A percentile compares a stretch with the other conserved stretches of the same genome.
phyloP scores from a whole-genome alignment of 1,140 invertebrate genomes.

The Macrobrachium rosenbergii region DNA sequence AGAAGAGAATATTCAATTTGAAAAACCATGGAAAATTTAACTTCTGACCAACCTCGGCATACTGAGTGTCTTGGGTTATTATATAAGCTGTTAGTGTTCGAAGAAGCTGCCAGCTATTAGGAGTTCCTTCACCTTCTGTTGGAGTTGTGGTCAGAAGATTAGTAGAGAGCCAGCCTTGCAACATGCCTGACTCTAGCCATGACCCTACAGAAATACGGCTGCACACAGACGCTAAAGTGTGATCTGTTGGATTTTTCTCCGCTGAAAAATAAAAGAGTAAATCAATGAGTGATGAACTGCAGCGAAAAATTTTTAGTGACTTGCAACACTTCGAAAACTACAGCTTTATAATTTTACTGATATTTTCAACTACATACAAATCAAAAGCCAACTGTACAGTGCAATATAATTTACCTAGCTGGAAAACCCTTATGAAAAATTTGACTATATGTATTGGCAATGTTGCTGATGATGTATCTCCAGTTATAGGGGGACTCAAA shows the following conservation, averaged over 20 bases:
- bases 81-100: conserved; percentile 59
- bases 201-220: conserved; percentile 78
- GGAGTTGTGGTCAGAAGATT: conserved; percentile 69
- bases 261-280: conserved; percentile 68
- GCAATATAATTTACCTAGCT: conserved; percentile 74
- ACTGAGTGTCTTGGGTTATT: conserved; percentile 53
- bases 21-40: conserved; percentile 80
- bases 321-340: not conserved
- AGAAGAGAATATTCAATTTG: not conserved
- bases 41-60: conserved; percentile 35
- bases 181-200: conserved; percentile 76
- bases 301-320: not conserved
- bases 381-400: not conserved
- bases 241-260: conserved; percentile 75
- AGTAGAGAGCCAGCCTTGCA: conserved; percentile 78
- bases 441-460: conserved; percentile 74
- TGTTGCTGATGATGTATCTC: conserved; percentile 34
- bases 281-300: conserved; percentile 17
- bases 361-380: not conserved
- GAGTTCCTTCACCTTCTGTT: conserved; percentile 44
- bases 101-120: conserved; percentile 57
- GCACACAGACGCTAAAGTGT: conserved; percentile 79
- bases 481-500: conserved; percentile 28
- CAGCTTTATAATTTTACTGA: not conserved
- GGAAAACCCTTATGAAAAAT: conserved; percentile 85